Evolutionary conservation across 2,113 vertebrate genomes (phyloP), one percentile per base, ranked within the genome.

Genomic region (Lepidothrix coronata): DNA sequence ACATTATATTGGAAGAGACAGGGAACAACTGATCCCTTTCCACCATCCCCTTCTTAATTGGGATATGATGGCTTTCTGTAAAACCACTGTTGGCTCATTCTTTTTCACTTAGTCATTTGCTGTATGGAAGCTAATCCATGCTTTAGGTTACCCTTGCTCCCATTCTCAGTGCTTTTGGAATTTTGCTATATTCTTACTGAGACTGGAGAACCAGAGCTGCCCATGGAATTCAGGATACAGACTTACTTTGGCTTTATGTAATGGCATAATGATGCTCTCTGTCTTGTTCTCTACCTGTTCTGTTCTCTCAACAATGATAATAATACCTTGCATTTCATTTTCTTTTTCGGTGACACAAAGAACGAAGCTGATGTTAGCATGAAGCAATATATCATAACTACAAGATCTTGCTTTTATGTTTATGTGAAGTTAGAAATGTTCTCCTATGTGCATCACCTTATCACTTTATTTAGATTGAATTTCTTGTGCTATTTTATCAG

Each of bases 401-500:
- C 63, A 71, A 43, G 72, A 67, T 81, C 79, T 93, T 78, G 27
- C 35, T 91, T 90, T 68, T 86, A 2, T 22, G 33, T 25, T 51
- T 92, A 54, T n/a, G 51, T 86, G 65, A 86, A 95, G 86, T 77
- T 74, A 88, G 68, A 93, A 92, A 93, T 80, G 43, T 78, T 74
- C 49, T 89, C 27, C 57, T 67, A 24, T 1, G 0, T 78, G 35
- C 59, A 55, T 88, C 79, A 81, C 43, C 31, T 93, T 93, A 89
- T 81, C 72, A 23, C 51, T 94, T 91, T 61, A 73, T 91, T 89
- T 95, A 63, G 33, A 86, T 25, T 80, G 21, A 88, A 81, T 84
- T 92, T 91, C 79, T 66, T 93, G 35, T 70, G 68, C 63, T 84
- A 15, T 94, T 94, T 94, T 94, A 80, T 93, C 83, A 59, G 51